phyloP scores from a whole-genome alignment of 2,888 invertebrate genomes.

The Seira sanloemensis region DNA sequence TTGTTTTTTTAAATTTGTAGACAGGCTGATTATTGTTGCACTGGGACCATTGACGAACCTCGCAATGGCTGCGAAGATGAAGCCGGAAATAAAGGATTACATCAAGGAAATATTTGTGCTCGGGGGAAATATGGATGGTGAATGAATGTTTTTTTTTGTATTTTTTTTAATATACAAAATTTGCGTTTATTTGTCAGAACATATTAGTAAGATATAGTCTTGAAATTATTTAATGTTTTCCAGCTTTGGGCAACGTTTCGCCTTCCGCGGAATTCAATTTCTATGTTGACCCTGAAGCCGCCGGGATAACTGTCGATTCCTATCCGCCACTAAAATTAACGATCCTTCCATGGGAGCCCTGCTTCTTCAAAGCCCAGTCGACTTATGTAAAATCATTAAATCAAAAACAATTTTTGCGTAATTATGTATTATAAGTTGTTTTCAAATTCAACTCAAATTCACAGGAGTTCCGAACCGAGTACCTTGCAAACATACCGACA shows the following conservation, averaged over 20 bases:
- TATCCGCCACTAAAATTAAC: constrained; percentile 78
- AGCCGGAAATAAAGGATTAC: constrained; percentile 76
- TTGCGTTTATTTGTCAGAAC: too few relatives aligned
- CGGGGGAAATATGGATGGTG: constrained; percentile 70
- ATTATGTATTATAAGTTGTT: background rate
- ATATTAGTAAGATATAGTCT: too few relatives aligned
- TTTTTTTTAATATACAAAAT: too few relatives aligned
- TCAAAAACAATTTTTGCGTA: background rate
- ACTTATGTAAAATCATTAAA: constrained; percentile 21
- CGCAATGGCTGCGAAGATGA: constrained; percentile 84
- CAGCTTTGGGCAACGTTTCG: constrained; percentile 80
- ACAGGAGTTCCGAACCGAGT: constrained; percentile 79
- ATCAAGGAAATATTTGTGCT: constrained; percentile 63
- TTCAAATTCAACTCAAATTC: background rate
- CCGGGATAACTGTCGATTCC: constrained; percentile 77
- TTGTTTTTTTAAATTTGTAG: constrained; percentile 61
- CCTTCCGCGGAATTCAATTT: constrained; percentile 87
- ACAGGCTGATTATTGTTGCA: constrained; percentile 75
- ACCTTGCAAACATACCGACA: constrained; percentile 76
- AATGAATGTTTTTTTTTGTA: too few relatives aligned
- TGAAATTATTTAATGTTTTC: too few relatives aligned
- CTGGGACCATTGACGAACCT: constrained; percentile 88
- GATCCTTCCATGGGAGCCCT: constrained; percentile 84
- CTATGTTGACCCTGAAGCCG: constrained; percentile 86
- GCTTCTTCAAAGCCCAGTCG: constrained; percentile 74